Percentiles rank a stretch among this genome's conserved stretches.
Conservation (phyloP, 37 sponge, comb jelly and placozoan species). For the Cliona cf. orientalis region DNA sequence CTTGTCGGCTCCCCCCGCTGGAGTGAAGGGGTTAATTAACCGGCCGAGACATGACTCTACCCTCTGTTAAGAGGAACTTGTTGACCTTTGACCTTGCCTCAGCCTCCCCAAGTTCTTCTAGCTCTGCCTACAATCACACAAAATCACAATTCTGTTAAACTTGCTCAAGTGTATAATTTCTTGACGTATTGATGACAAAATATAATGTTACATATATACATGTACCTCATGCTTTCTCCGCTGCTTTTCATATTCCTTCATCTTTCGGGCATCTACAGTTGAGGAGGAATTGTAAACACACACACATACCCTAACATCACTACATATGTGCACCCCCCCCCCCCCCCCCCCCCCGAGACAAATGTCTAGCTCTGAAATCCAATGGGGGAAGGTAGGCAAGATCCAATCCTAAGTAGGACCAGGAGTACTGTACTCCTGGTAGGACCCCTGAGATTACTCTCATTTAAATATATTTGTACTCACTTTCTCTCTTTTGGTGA, state of each 20-base stretch:
- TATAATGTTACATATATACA: too few relatives aligned
- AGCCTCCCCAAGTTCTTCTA: slow-evolving; percentile 44
- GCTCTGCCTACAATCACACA: slow-evolving; percentile 40
- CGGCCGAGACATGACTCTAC: slow-evolving; percentile 57
- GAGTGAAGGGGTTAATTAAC: slow-evolving; percentile 46
- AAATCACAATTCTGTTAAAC: too few relatives aligned
- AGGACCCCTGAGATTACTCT: too few relatives aligned
- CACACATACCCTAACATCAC: background rate
- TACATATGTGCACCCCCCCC: too few relatives aligned
- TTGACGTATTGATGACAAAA: too few relatives aligned
- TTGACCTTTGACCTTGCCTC: slow-evolving; percentile 59
- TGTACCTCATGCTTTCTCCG: slow-evolving; percentile 69
- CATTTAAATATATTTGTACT: too few relatives aligned
- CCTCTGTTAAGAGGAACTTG: slow-evolving; percentile 61
- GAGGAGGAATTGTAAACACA: too few relatives aligned
- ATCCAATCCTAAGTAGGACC: too few relatives aligned
- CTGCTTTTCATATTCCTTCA: slow-evolving; percentile 90
- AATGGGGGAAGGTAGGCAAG: background rate
- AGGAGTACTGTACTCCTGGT: too few relatives aligned
- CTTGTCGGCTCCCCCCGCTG: background rate
- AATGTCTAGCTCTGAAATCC: too few relatives aligned
- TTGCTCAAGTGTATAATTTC: too few relatives aligned
- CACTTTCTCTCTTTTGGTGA: slow-evolving; percentile 94
- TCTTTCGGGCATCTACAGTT: slow-evolving; percentile 71
- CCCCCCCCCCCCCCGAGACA: too few relatives aligned